phyloP scores from a whole-genome alignment of 2,113 vertebrate genomes.

The Hippocampus zosterae region DNA sequence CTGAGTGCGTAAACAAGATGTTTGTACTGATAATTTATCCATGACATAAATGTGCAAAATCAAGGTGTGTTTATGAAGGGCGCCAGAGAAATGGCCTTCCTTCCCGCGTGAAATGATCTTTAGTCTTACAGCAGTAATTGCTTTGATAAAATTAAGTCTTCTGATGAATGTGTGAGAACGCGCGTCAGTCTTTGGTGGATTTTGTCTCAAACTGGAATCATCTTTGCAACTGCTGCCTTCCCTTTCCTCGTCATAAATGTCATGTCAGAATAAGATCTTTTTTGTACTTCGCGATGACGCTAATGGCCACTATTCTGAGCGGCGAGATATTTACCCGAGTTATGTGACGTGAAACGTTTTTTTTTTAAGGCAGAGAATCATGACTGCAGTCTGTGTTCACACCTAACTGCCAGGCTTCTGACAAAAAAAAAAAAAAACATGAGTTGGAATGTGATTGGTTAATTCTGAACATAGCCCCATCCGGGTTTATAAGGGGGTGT shows the following conservation, averaged over 20 bases:
- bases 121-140: not conserved
- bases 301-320: not conserved
- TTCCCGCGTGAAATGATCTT: not conserved
- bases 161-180: not conserved
- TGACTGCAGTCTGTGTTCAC: slow-evolving; percentile 27
- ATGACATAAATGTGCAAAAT: not conserved
- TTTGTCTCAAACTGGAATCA: not conserved
- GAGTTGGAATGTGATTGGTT: too few relatives aligned
- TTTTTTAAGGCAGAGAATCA: slow-evolving; percentile 37
- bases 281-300: not conserved
- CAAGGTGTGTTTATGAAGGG: not conserved
- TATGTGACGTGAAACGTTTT: slow-evolving; percentile 10
- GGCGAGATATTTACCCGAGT: not conserved
- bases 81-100: not conserved
- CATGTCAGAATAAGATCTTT: not conserved
- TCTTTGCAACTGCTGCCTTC: not conserved
- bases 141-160: not conserved
- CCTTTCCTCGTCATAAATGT: not conserved
- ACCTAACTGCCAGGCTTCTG: slow-evolving; percentile 18
- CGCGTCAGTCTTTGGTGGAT: not conserved
- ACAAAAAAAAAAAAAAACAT: too few relatives aligned
- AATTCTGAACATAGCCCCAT: too few relatives aligned
- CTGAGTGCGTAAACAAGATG: not conserved
- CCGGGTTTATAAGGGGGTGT: too few relatives aligned
- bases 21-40: not conserved